Conservation (phyloP, 2,888 invertebrate genomes). For the Lithophane semibrunnea region DNA sequence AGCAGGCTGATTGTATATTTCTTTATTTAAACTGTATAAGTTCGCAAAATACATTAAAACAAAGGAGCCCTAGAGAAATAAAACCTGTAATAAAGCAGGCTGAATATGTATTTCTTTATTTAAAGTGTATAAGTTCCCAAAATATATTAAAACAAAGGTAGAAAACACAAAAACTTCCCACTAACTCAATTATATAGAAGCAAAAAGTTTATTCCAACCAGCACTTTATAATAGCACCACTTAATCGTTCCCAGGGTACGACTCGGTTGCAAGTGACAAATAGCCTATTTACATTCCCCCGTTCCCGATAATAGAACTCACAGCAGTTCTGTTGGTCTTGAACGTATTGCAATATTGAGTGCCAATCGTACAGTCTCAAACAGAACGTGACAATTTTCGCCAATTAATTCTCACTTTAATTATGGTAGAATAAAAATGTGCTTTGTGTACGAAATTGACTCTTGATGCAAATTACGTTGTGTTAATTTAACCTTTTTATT, state of each 20-base stretch:
- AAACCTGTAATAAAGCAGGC: not conserved
- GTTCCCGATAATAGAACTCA: conserved; percentile 73
- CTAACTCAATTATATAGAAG: conserved; percentile 39
- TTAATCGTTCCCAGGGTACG: conserved; percentile 72
- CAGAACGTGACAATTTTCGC: conserved; percentile 25
- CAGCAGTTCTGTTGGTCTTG: conserved; percentile 67
- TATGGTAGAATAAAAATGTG: conserved; percentile 29
- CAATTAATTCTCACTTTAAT: conserved; percentile 51
- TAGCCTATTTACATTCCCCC: conserved; percentile 78
- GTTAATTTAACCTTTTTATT: conserved; percentile 25
- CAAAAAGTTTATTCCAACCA: conserved; percentile 67
- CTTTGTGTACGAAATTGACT: conserved; percentile 44
- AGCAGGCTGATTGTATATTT: not conserved
- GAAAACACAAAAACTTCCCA: conserved; percentile 11
- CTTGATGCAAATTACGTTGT: conserved; percentile 41
- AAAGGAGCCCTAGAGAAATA: not conserved
- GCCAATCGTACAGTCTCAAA: conserved; percentile 30
- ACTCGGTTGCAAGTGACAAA: conserved; percentile 77
- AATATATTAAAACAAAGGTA: conserved; percentile 9
- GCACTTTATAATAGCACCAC: conserved; percentile 70
- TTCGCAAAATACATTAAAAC: no score
- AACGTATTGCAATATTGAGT: conserved; percentile 59
- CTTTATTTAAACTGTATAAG: not conserved
- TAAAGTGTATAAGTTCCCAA: not conserved
- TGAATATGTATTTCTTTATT: not conserved